Percentiles rank a stretch among this genome's conserved stretches.
Evolutionary conservation across 1,140 invertebrate species (phyloP).

Genomic region (Bombus confusus): DNA sequence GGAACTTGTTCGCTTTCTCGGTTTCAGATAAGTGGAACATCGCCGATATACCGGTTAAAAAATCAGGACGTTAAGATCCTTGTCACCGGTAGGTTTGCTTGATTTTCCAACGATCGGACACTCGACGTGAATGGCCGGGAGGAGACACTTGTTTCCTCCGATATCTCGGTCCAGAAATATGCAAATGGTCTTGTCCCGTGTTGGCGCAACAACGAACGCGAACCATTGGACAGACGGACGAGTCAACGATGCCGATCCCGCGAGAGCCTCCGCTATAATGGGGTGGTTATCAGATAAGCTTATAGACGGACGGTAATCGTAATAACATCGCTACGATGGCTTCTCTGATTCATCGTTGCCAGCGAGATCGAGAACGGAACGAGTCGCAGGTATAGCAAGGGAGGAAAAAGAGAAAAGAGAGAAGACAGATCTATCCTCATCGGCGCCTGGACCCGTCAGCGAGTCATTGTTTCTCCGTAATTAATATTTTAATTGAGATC

Average conservation of each 20-base stretch:
- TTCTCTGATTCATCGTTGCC: conserved; percentile 61
- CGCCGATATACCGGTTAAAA: too few species aligned
- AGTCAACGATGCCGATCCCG: conserved; percentile 70
- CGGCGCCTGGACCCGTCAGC: conserved; percentile 60
- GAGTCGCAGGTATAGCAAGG: neutral
- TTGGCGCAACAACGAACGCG: conserved; percentile 37
- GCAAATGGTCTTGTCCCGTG: conserved; percentile 57
- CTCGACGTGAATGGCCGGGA: conserved; percentile 48
- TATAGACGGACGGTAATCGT: conserved; percentile 79
- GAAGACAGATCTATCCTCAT: conserved; percentile 33
- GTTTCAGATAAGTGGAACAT: conserved; percentile 9
- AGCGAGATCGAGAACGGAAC: conserved; percentile 47
- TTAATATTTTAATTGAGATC: conserved; percentile 82
- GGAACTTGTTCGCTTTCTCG: neutral
- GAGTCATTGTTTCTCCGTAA: conserved; percentile 75
- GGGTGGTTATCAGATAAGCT: conserved; percentile 81
- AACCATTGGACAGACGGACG: conserved; percentile 66
- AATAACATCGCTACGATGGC: conserved; percentile 79
- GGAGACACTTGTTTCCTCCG: conserved; percentile 62
- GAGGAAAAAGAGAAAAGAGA: conserved; percentile 20
- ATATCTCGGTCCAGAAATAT: conserved; percentile 66
- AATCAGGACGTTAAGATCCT: conserved; percentile 8
- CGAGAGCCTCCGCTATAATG: conserved; percentile 74
- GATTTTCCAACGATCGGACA: conserved; percentile 57
- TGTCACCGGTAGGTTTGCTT: conserved; percentile 42